A percentile compares a stretch with the other conserved stretches of the same genome.
Conservation (phyloP, 53 echinoderm and acorn worm genomes). For the Temnopleurus reevesii region DNA sequence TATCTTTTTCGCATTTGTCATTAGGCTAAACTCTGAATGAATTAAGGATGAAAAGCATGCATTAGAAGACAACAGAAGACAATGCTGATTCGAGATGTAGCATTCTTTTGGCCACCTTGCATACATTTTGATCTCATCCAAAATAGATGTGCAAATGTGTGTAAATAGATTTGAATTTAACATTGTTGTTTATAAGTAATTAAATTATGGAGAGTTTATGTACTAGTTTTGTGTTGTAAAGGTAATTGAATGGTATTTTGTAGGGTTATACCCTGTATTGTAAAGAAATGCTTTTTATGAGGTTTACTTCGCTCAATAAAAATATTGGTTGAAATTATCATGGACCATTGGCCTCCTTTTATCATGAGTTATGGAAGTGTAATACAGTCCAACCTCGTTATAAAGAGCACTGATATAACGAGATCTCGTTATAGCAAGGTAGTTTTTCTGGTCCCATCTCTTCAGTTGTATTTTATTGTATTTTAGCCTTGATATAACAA, state of each 20-base stretch:
- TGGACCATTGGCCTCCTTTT: background rate
- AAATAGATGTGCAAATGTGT: background rate
- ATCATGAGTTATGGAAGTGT: too few relatives aligned
- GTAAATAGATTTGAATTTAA: background rate
- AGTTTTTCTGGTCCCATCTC: too few relatives aligned
- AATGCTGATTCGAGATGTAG: too few relatives aligned
- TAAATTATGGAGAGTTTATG: conserved; percentile 3
- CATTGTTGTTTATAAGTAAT: background rate
- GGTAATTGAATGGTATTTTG: background rate
- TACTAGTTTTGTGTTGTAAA: background rate
- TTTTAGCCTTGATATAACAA: too few relatives aligned
- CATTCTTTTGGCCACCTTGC: background rate
- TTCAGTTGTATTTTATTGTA: too few relatives aligned
- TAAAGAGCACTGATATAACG: too few relatives aligned
- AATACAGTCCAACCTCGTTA: too few relatives aligned
- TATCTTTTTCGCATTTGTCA: background rate
- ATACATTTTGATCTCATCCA: background rate
- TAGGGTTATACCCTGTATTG: background rate
- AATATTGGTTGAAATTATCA: background rate
- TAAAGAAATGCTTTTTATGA: background rate
- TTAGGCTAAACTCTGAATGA: background rate
- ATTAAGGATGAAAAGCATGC: background rate
- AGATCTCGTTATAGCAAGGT: too few relatives aligned
- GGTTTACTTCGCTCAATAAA: conserved; percentile 21
- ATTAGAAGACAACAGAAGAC: background rate